phyloP scores from a whole-genome alignment of 2,113 vertebrate genomes.

The Acanthisitta chloris region DNA sequence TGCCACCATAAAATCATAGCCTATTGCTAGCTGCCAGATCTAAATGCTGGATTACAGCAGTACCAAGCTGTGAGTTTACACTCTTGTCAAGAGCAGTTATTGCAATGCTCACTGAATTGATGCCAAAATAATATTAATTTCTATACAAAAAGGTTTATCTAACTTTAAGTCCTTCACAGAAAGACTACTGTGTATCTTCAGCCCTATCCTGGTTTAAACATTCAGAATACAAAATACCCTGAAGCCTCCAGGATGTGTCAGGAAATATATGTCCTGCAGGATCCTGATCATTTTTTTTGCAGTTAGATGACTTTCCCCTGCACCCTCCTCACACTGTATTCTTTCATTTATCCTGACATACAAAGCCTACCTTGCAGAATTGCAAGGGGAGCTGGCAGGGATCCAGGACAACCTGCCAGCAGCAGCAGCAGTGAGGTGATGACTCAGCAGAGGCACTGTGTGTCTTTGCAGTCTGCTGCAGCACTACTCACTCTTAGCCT shows the following conservation, averaged over 20 bases:
- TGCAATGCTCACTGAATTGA: not conserved
- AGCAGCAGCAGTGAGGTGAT: constrained; percentile 11
- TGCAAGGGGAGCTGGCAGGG: not conserved
- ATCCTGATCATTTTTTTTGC: not conserved
- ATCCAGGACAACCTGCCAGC: not conserved
- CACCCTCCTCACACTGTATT: accelerated
- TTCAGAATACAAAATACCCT: not conserved
- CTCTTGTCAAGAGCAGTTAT: not conserved
- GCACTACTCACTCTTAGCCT: not conserved
- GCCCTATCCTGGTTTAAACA: not conserved
- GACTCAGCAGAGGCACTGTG: constrained; percentile 48
- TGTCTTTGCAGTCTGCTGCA: not conserved
- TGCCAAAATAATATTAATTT: not conserved
- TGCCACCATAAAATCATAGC: not conserved
- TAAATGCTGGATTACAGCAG: not conserved
- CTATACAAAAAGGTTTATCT: not conserved
- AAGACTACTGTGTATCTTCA: not conserved
- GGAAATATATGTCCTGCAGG: not conserved
- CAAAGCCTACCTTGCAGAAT: not conserved
- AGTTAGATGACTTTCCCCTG: not conserved
- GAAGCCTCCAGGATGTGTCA: not conserved
- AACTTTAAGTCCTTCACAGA: not conserved
- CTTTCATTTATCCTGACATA: not conserved
- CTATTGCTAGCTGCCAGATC: not conserved
- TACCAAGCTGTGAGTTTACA: not conserved